Evolutionary conservation across 2,888 invertebrate genomes (phyloP).

Genomic region (Oxystoma pomonae): DNA sequence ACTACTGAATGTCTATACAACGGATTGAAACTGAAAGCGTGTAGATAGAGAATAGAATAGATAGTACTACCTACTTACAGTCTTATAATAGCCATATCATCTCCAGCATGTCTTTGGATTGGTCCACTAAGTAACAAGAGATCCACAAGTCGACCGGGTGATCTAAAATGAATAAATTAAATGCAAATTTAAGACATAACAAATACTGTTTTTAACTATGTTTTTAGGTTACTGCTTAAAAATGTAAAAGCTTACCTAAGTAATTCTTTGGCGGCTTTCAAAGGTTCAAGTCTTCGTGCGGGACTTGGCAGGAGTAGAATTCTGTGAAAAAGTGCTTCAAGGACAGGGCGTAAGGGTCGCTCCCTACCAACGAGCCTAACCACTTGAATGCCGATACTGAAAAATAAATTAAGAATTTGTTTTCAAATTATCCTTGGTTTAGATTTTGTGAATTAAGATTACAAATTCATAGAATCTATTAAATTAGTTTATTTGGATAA

Average conservation of each 20-base stretch:
- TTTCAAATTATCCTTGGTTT: no score
- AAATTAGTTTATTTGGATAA: no score
- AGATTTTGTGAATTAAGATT: no score
- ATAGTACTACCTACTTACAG: conserved; percentile 60
- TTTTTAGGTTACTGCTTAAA: no score
- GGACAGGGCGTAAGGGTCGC: conserved; percentile 80
- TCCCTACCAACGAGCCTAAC: conserved; percentile 85
- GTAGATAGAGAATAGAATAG: neutral
- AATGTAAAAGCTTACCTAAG: conserved; percentile 47
- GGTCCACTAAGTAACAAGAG: conserved; percentile 56
- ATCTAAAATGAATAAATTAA: conserved; percentile 32
- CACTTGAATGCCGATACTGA: conserved; percentile 83
- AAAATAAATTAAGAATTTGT: no score
- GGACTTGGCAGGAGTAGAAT: conserved; percentile 87
- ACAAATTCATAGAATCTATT: no score
- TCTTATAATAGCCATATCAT: conserved; percentile 79
- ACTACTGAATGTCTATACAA: neutral
- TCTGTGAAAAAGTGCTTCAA: conserved; percentile 90
- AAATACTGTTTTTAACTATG: no score
- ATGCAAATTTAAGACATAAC: no score
- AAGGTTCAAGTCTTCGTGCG: conserved; percentile 77
- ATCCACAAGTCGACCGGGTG: conserved; percentile 76
- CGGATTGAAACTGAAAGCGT: conserved; percentile 1
- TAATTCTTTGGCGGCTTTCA: conserved; percentile 78
- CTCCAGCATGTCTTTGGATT: conserved; percentile 62